Percentiles rank a stretch among this genome's conserved stretches.
These are phyloP conservation scores for Teinopalpus imperialis DNA, from an alignment of 2,888 invertebrate species.

Conservation along the genomic window DNA sequence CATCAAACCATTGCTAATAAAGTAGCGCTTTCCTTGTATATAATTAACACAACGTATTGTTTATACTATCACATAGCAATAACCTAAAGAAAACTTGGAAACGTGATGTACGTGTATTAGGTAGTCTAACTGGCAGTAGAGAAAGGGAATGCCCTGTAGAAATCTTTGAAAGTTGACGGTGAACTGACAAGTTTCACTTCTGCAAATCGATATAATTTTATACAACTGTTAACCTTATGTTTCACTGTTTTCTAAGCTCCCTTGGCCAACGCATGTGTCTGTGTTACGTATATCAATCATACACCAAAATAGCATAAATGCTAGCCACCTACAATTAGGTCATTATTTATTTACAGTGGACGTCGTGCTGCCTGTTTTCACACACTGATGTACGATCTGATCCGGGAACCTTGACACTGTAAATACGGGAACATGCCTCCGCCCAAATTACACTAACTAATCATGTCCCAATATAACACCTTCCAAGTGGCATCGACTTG, in stretches of 20 bases:
- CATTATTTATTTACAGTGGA: conserved; percentile 77
- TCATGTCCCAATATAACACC: conserved; percentile 6
- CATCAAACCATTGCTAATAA: conserved; percentile 25
- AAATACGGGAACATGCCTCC: conserved; percentile 32
- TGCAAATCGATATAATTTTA: conserved; percentile 29
- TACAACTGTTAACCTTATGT: conserved; percentile 2
- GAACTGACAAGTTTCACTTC: conserved; percentile 39
- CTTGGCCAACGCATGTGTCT: conserved; percentile 1
- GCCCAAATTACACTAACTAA: conserved; percentile 23
- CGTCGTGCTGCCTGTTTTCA: conserved; percentile 47
- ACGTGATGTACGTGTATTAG: conserved; percentile 12
- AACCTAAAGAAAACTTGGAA: conserved; percentile 20
- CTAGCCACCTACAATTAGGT: conserved; percentile 70
- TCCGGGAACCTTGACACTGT: conserved; percentile 65
- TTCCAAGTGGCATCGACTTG: neutral
- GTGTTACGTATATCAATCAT: conserved; percentile 44
- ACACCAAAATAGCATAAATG: conserved; percentile 65
- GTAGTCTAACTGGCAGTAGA: conserved; percentile 36
- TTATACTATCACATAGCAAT: neutral
- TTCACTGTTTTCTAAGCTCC: conserved; percentile 6
- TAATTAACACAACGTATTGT: neutral
- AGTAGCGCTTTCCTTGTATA: conserved; percentile 3
- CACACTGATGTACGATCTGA: conserved; percentile 50
- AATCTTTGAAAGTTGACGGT: conserved; percentile 65
- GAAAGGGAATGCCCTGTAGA: conserved; percentile 67